Evolutionary conservation across 2,888 invertebrate genomes (phyloP).

Genomic region (Eugnorisma glareosa): DNA sequence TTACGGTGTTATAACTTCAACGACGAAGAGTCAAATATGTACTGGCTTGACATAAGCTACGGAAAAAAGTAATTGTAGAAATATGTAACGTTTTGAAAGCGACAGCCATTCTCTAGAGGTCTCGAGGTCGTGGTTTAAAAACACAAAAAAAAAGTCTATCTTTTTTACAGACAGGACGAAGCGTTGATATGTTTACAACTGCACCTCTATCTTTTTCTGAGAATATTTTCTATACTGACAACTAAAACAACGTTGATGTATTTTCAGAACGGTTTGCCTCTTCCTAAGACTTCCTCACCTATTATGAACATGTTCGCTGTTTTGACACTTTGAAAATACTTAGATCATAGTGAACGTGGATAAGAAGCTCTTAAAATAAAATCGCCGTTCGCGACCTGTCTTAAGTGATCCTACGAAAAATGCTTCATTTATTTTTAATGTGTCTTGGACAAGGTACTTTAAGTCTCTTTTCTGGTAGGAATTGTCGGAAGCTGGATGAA

Average conservation of each 20-base stretch:
- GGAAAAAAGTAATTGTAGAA: too few species aligned
- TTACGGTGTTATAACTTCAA: too few species aligned
- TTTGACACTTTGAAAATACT: slow-evolving; percentile 21
- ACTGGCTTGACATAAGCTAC: neutral
- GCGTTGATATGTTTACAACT: neutral
- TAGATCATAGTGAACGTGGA: slow-evolving; percentile 13
- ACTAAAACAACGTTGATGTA: neutral
- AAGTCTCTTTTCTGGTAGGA: slow-evolving; percentile 7
- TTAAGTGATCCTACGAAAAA: slow-evolving; percentile 32
- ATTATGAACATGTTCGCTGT: slow-evolving; percentile 1
- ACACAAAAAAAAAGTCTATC: too few species aligned
- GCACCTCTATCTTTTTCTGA: neutral
- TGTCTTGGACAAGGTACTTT: slow-evolving; percentile 33
- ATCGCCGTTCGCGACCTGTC: slow-evolving; percentile 9
- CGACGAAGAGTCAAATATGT: neutral
- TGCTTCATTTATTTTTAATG: slow-evolving; percentile 52
- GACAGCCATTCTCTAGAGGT: neutral
- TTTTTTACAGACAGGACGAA: neutral
- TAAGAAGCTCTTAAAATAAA: slow-evolving; percentile 25
- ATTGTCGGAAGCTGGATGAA: slow-evolving; percentile 31
- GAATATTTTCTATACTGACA: neutral
- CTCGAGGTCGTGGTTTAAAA: too few species aligned
- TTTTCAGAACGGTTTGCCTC: neutral
- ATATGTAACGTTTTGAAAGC: neutral
- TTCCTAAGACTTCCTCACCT: neutral